phyloP scores from a whole-genome alignment of 2,113 vertebrate genomes.

The Amblyornis subalaris region DNA sequence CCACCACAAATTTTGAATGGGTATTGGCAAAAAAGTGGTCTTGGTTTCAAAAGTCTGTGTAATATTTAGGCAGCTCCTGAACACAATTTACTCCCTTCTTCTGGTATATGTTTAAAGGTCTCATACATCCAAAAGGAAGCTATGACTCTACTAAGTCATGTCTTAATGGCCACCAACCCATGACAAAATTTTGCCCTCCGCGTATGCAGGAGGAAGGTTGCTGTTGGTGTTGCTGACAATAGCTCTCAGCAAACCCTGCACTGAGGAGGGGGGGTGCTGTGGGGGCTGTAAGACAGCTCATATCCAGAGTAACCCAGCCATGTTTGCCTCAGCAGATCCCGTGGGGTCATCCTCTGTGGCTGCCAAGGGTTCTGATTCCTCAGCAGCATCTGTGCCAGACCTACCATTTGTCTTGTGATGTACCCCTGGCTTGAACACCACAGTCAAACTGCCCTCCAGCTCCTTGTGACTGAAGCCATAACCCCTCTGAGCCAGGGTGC shows the following conservation, averaged over 20 bases:
- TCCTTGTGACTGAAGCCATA: background rate
- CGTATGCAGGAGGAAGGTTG: rapidly evolving
- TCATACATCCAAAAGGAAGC: background rate
- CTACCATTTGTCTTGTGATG: background rate
- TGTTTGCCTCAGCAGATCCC: background rate
- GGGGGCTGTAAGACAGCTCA: background rate
- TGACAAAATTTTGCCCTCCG: background rate
- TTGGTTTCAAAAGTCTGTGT: background rate
- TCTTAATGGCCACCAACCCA: background rate
- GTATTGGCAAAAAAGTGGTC: rapidly evolving
- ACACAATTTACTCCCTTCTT: background rate
- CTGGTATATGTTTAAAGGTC: background rate
- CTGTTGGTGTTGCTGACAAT: background rate
- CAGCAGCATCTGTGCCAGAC: background rate
- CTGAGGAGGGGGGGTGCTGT: rapidly evolving
- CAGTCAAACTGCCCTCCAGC: background rate
- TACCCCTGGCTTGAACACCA: background rate
- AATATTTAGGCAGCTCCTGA: background rate
- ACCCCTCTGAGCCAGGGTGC: background rate
- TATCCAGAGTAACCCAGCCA: rapidly evolving
- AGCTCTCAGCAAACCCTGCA: background rate
- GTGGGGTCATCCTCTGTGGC: background rate
- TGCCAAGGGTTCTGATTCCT: background rate
- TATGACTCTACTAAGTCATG: background rate
- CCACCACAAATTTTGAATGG: background rate